Percentiles rank a stretch among this genome's conserved stretches.
Evolutionary conservation across 1,140 invertebrate species (phyloP).

Genomic region (Radopholus similis): DNA sequence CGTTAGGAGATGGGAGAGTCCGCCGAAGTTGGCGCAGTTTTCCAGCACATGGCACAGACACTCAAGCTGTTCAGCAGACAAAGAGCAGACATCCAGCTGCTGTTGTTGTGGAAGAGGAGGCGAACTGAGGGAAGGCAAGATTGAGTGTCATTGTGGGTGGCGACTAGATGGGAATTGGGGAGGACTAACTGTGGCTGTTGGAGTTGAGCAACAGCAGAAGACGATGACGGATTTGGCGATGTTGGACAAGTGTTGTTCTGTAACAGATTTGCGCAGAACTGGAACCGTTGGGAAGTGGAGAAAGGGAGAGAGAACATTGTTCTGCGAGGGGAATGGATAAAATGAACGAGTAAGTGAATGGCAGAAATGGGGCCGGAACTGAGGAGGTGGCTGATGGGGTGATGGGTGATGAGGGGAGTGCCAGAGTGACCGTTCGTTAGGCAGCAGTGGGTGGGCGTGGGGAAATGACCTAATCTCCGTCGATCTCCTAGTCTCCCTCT

Average conservation of each 20-base stretch:
- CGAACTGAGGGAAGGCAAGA: background rate
- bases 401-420: too few relatives aligned
- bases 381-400: too few relatives aligned
- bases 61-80: conserved; percentile 19
- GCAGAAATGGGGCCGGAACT: too few relatives aligned
- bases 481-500: too few relatives aligned
- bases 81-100: background rate
- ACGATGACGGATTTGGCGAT: too few relatives aligned
- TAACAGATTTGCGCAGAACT: too few relatives aligned
- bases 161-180: background rate
- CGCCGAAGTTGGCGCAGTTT: conserved; percentile 18
- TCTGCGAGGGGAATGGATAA: conserved; percentile 1
- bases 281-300: too few relatives aligned
- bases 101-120: background rate
- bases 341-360: background rate
- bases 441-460: background rate
- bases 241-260: too few relatives aligned
- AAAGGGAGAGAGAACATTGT: too few relatives aligned
- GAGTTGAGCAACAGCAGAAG: too few relatives aligned
- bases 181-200: too few relatives aligned
- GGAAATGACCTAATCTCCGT: too few relatives aligned
- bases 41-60: conserved; percentile 20
- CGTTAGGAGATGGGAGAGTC: conserved; percentile 3
- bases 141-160: background rate
- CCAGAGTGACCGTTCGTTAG: background rate